Conservation (phyloP, 2,797 vertebrate species). For the Iguana delicatissima region DNA sequence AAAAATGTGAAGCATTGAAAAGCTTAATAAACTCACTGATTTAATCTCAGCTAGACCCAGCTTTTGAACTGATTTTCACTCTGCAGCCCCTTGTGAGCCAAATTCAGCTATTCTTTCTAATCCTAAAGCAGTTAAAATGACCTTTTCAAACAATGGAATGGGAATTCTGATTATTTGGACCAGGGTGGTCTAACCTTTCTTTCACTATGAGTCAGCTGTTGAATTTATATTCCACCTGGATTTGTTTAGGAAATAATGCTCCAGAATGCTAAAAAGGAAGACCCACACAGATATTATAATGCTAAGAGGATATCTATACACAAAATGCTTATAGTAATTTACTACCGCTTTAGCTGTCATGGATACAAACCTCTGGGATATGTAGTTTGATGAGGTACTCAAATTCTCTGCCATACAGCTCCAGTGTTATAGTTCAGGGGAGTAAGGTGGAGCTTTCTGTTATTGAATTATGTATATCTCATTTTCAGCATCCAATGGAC, state of each 20-base stretch:
- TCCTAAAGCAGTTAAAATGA: constrained; percentile 35
- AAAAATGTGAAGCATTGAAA: constrained; percentile 57
- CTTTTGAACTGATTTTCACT: constrained; percentile 63
- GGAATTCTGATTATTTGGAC: constrained; percentile 43
- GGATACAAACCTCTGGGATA: no score
- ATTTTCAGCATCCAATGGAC: no score
- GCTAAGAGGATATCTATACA: no score
- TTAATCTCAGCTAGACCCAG: constrained; percentile 64
- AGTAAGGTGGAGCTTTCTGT: no score
- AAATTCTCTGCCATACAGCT: no score
- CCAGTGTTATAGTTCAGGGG: no score
- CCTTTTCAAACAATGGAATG: constrained; percentile 39
- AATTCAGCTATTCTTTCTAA: constrained; percentile 56
- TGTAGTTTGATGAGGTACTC: no score
- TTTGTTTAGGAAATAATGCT: not conserved
- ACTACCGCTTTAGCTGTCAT: no score
- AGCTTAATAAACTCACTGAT: constrained; percentile 58
- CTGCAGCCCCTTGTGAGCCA: constrained; percentile 44
- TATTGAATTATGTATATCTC: no score
- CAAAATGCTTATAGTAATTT: no score
- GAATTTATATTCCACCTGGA: not conserved
- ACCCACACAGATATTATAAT: not conserved
- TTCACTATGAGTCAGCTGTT: not conserved
- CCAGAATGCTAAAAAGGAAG: not conserved
- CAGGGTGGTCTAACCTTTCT: not conserved